Evolutionary conservation across 1,140 invertebrate species (phyloP), one percentile per base, ranked within the genome.

Genomic region (Sarcophaga peregrina): DNA sequence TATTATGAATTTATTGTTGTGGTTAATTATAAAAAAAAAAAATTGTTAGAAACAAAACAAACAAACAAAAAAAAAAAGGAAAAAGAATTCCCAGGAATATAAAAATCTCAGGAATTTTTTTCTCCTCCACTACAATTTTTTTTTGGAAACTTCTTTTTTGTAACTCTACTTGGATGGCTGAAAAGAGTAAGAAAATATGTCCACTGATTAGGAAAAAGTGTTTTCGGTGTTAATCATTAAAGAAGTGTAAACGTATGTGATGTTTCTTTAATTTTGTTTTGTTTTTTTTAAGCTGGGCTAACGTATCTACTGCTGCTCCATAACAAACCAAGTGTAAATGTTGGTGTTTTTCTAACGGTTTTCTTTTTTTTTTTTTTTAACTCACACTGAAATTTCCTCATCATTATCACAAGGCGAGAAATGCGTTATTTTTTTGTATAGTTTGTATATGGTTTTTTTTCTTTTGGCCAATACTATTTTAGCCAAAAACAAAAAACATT

Each of bases 201-300:
- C 73, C 73, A 75, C 45, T 75, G 73, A 75, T 75, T 75, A 75
- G 54, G 54, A 58, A 58, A 58, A 58, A 58, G 54, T 58, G 54
- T 58, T 58, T 58, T 58, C n/a, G 54, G 13, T 58, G 54, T 58
- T 58, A 58, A 58, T 58, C 54, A 58, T 58, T 13, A 13, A 58
- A 58, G n/a, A 6, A 58, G 54, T 58, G 54, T 58, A 11, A 6
- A 6, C 13, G 6, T 6, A 58, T 13, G 54, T 58, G 54, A 11
- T 54, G 54, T 11, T 58, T 15, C n/a, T 58, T 6, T 13, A 75
- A 47, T 15, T 47, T 75, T 17, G 62, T 72, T 17, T 72, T 72
- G 17, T 72, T 54, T 68, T 15, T 68, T 17, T 68, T n/a, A 68
- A 68, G 15, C 58, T 68, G 7, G 7, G 5, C 6, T 68, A 17